phyloP scores from a whole-genome alignment of 2,113 vertebrate genomes.

The Lycaon pictus region DNA sequence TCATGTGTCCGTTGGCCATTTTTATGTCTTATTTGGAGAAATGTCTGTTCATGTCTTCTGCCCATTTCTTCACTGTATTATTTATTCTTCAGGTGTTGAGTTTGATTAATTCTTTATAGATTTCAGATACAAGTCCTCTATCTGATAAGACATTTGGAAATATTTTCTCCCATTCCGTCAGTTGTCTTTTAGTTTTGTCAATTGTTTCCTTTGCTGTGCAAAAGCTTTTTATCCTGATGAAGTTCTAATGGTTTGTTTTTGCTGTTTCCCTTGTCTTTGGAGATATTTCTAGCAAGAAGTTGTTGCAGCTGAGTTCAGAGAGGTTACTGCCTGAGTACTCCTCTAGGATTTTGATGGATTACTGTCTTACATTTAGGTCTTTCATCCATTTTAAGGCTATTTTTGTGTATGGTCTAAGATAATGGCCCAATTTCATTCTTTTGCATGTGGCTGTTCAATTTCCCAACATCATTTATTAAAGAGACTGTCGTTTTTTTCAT shows the following conservation, averaged over 20 bases:
- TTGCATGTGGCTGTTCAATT: too few relatives aligned
- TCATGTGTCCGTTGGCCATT: background rate
- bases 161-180: background rate
- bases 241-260: background rate
- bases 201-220: background rate
- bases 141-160: background rate
- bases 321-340: background rate
- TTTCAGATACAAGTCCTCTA: background rate
- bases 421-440: too few relatives aligned
- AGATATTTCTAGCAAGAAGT: background rate
- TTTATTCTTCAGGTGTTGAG: background rate
- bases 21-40: background rate
- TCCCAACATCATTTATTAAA: too few relatives aligned
- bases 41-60: background rate
- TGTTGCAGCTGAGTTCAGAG: background rate
- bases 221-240: background rate
- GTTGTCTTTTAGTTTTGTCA: background rate
- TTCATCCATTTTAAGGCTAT: too few relatives aligned
- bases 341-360: background rate
- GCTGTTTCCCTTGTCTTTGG: background rate
- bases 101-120: background rate
- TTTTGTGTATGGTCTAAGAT: too few relatives aligned
- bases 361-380: too few relatives aligned
- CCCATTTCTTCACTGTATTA: background rate
- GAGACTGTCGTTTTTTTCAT: too few relatives aligned